Evolutionary conservation across 2,888 invertebrate genomes (phyloP).

Genomic region (Vanessa cardui): DNA sequence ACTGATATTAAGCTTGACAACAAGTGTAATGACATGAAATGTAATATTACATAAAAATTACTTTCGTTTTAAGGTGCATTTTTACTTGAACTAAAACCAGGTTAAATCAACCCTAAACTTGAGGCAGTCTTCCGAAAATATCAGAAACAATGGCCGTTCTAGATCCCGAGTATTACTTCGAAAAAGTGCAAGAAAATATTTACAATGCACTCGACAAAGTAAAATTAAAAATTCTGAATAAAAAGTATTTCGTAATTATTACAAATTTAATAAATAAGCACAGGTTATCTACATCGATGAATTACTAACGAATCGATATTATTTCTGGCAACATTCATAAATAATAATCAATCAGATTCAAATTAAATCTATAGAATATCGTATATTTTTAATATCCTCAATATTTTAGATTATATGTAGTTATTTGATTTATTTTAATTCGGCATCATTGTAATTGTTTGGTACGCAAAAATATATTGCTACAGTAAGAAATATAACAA

Average conservation of each 20-base stretch:
- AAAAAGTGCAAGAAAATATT: slow-evolving; percentile 9
- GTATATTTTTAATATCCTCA: too few species aligned
- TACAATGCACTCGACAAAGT: slow-evolving; percentile 6
- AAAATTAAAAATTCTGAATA: slow-evolving; percentile 12
- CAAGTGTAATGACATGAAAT: too few species aligned
- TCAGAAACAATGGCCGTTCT: slow-evolving; percentile 2
- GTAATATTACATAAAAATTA: too few species aligned
- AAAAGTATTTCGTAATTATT: background rate
- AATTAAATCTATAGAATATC: too few species aligned
- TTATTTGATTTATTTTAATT: too few species aligned
- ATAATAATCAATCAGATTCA: too few species aligned
- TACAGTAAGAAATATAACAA: too few species aligned
- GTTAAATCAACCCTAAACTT: slow-evolving; percentile 3
- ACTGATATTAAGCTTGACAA: too few species aligned
- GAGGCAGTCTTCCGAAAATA: slow-evolving; percentile 5
- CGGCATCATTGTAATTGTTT: too few species aligned
- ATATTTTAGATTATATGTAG: too few species aligned
- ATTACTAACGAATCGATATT: background rate
- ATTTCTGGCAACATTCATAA: too few species aligned
- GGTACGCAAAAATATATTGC: too few species aligned
- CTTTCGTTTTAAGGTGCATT: background rate
- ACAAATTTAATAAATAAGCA: background rate
- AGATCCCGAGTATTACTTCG: slow-evolving; percentile 10
- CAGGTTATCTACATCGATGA: background rate
- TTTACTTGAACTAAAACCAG: background rate